Evolutionary conservation across 2,113 vertebrate species (phyloP).

Genomic region (Elanus axillaris): DNA sequence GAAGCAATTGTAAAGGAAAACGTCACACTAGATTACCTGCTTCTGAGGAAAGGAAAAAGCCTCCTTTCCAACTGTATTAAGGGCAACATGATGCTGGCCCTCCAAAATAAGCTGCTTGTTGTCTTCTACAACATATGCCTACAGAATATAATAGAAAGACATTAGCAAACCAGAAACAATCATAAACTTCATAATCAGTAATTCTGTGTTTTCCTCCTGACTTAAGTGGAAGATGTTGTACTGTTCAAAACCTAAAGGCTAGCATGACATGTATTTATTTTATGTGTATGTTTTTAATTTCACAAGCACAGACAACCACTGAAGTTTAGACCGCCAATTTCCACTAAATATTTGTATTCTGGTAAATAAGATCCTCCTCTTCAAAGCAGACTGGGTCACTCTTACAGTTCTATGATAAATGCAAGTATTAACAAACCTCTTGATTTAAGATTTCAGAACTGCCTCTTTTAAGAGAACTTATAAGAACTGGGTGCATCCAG

Average conservation of each 20-base stretch:
- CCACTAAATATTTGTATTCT: background rate
- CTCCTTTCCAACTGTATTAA: constrained; percentile 87
- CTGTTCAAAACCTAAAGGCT: background rate
- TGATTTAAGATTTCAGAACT: background rate
- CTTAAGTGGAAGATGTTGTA: background rate
- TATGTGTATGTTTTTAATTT: background rate
- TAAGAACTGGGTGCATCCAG: background rate
- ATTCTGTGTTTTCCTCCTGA: background rate
- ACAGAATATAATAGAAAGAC: constrained; percentile 26
- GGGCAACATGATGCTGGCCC: constrained; percentile 91
- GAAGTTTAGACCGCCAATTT: background rate
- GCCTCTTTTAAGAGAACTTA: background rate
- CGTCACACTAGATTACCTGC: constrained; percentile 76
- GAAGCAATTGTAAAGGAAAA: background rate
- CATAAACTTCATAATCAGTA: background rate
- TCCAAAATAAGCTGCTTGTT: constrained; percentile 94
- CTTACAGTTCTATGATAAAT: background rate
- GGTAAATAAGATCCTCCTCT: background rate
- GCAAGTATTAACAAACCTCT: background rate
- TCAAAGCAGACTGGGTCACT: background rate
- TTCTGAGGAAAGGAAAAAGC: constrained; percentile 86
- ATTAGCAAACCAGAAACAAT: background rate
- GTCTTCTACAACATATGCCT: constrained; percentile 96
- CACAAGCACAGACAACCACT: background rate
- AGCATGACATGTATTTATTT: background rate